Evolutionary conservation across 1,140 invertebrate genomes (phyloP), one percentile per base, ranked within the genome.

Genomic region (Notospermus geniculatus): DNA sequence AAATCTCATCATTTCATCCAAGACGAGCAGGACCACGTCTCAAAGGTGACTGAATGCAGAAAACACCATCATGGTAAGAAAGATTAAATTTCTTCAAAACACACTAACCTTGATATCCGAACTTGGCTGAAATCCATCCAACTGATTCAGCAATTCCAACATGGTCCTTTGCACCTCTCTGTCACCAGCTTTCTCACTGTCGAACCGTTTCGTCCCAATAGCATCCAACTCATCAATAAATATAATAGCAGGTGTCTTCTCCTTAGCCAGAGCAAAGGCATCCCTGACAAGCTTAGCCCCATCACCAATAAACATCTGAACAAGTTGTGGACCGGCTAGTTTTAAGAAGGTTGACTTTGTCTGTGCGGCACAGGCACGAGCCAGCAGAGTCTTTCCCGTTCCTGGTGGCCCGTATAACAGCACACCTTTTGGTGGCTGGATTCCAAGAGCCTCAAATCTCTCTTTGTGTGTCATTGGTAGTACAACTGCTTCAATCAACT

Each of bases 211-310:
- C 0, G 97, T 99, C 86, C 86, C 95, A 77, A 99, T 99, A 41
- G 97, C 97, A 84, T 99, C 97, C 65, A 99, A 83, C 80, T 99
- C 97, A 84, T 99, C 97, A 79, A 99, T 99, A 76, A 99, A 99
- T 69, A 99, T 99, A 67, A 99, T 99, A 0, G 97, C 95, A 0
- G 97, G 97, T 1, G 95, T 90, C 81, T 99, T 99, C 77, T 99
- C 97, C 82, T 99, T 99, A 13, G 97, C 97, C 2, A 99, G 82
- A 2, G 96, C 95, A 83, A 99, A 99, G 0, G 97, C 97, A 84
- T 99, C 97, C 59, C 97, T 86, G 0, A 99, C 97, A 22, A 99
- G 83, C 82, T 99, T 99, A 0, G 97, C 96, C 69, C 97, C 97
- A 83, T 99, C 97, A 81, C 97, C 97, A 72, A 89, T 89, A 76